A percentile compares a stretch with the other conserved stretches of the same genome.
phyloP scores from a whole-genome alignment of 2,888 invertebrate genomes.

The Ochropleura leucogaster region DNA sequence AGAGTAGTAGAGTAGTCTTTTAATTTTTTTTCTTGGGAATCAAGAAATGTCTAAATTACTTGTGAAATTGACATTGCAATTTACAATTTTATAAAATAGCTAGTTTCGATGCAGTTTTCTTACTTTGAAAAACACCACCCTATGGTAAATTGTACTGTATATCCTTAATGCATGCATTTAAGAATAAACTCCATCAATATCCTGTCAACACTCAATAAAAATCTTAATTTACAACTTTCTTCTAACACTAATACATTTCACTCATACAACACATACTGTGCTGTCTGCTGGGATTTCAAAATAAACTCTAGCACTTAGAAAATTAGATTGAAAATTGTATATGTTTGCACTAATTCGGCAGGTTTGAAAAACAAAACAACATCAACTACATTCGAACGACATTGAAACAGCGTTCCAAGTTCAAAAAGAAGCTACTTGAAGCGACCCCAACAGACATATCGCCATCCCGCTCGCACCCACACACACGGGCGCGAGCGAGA shows the following conservation, averaged over 20 bases:
- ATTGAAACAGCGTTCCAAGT: background rate
- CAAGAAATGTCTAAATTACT: background rate
- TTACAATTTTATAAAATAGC: background rate
- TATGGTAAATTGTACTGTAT: constrained; percentile 34
- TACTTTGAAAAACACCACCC: constrained; percentile 29
- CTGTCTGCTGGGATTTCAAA: constrained; percentile 63
- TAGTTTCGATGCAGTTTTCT: background rate
- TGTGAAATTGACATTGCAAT: too few relatives aligned
- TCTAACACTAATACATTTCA: constrained; percentile 64
- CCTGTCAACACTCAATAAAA: constrained; percentile 54
- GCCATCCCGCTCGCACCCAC: constrained; percentile 68
- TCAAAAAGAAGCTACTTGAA: background rate
- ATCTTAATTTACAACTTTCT: constrained; percentile 47
- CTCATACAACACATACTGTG: constrained; percentile 69
- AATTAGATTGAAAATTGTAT: background rate
- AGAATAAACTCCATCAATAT: constrained; percentile 56
- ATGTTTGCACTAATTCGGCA: background rate
- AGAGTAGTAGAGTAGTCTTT: background rate
- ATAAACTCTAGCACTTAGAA: background rate
- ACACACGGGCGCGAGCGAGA: constrained; percentile 63
- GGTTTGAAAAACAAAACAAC: background rate
- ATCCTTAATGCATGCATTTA: constrained; percentile 69
- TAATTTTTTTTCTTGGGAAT: background rate
- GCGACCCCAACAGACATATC: constrained; percentile 57
- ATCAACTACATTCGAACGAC: background rate